Evolutionary conservation across 2,888 invertebrate species (phyloP).

Genomic region (Podotricha telesiphe): DNA sequence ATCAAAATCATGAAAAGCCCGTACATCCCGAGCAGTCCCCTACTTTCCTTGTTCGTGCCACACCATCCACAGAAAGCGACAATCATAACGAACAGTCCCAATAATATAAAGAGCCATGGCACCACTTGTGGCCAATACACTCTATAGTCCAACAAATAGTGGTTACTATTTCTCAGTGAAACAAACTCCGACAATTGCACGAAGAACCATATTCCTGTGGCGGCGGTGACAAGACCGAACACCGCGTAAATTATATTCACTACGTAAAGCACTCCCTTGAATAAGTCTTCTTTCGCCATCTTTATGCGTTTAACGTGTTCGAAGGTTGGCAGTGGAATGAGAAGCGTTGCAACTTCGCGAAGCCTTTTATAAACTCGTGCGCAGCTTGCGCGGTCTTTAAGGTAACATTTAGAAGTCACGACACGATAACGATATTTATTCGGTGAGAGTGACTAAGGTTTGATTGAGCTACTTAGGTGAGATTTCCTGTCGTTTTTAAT

Average conservation of each 20-base stretch:
- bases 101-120: slow-evolving; percentile 77
- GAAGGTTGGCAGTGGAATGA: slow-evolving; percentile 69
- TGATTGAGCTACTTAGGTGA: neutral
- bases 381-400: slow-evolving; percentile 54
- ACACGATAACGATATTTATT: slow-evolving; percentile 42
- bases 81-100: slow-evolving; percentile 71
- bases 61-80: slow-evolving; percentile 77
- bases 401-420: slow-evolving; percentile 43
- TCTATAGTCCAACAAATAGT: slow-evolving; percentile 75
- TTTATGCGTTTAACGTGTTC: slow-evolving; percentile 57
- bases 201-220: slow-evolving; percentile 79
- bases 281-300: slow-evolving; percentile 75
- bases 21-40: slow-evolving; percentile 72
- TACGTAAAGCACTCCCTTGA: slow-evolving; percentile 71
- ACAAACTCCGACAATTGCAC: slow-evolving; percentile 77
- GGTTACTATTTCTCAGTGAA: slow-evolving; percentile 72
- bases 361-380: slow-evolving; percentile 71
- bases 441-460: slow-evolving; percentile 37
- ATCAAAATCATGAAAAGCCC: slow-evolving; percentile 69
- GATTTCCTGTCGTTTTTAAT: slow-evolving; percentile 28
- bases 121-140: slow-evolving; percentile 80
- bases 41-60: slow-evolving; percentile 69
- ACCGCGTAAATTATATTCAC: slow-evolving; percentile 75
- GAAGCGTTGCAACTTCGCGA: slow-evolving; percentile 62
- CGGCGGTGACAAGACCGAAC: slow-evolving; percentile 73